Percentiles rank a stretch among this genome's conserved stretches.
phyloP scores from a whole-genome alignment of 2,888 invertebrate species.

The Electrophaes corylata region DNA sequence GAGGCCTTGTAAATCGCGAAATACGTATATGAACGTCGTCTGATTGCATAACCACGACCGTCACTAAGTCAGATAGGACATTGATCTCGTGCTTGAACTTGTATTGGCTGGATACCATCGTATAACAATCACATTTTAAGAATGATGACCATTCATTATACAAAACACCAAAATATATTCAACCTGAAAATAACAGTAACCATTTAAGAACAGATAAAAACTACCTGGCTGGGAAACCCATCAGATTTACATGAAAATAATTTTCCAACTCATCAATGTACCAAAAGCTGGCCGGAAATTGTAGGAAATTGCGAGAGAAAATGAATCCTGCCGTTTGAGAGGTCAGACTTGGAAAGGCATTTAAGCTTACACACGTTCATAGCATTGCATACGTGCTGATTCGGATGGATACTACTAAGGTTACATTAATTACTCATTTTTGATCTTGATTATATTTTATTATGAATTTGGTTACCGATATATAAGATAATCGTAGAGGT shows the following conservation, averaged over 20 bases:
- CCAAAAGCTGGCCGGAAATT: constrained; percentile 80
- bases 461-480: too few relatives aligned
- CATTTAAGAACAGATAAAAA: neutral
- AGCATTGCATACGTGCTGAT: constrained; percentile 23
- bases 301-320: constrained; percentile 84
- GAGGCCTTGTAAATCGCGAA: neutral
- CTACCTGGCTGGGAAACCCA: constrained; percentile 11
- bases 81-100: constrained; percentile 78
- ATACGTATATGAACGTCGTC: constrained; percentile 47
- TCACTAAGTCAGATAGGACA: constrained; percentile 58
- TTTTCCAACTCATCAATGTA: constrained; percentile 73
- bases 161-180: neutral
- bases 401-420: neutral
- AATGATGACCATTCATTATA: neutral
- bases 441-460: too few relatives aligned
- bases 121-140: neutral
- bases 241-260: constrained; percentile 61
- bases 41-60: constrained; percentile 61
- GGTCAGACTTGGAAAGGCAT: constrained; percentile 59
- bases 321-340: constrained; percentile 78
- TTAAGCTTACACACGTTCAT: constrained; percentile 43
- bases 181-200: neutral
- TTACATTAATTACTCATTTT: too few relatives aligned
- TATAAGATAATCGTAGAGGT: too few relatives aligned
- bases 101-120: constrained; percentile 35